Evolutionary conservation across 37 sponge, comb jelly and placozoan species (phyloP).

Genomic region (Amphimedon queenslandica): DNA sequence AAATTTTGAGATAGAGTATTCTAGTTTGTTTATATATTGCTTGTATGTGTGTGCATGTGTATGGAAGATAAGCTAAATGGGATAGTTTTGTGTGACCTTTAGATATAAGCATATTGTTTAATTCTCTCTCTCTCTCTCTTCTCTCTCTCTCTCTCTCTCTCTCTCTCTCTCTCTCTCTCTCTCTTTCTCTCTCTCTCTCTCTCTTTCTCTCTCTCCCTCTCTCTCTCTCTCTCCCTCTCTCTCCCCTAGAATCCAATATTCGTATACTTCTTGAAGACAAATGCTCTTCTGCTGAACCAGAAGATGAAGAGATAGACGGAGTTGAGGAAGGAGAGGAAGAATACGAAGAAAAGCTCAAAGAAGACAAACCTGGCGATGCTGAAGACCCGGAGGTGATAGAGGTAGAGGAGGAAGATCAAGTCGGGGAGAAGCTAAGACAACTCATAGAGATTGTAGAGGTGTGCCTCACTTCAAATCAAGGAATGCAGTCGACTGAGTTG

Average conservation of each 20-base stretch:
- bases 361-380: not conserved
- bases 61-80: no score
- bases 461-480: slow-evolving; percentile 15
- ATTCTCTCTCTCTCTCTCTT: slow-evolving; percentile 27
- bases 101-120: no score
- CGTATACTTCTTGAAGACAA: slow-evolving; percentile 12
- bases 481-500: slow-evolving; percentile 43
- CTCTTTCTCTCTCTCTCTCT: slow-evolving; percentile 19
- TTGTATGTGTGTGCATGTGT: no score
- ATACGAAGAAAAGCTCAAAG: not conserved
- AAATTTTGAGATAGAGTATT: no score
- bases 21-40: no score
- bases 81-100: no score
- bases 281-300: slow-evolving; percentile 12
- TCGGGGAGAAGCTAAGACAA: not conserved
- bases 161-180: slow-evolving; percentile 17
- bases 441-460: slow-evolving; percentile 18
- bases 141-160: slow-evolving; percentile 3
- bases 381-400: not conserved
- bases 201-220: not conserved
- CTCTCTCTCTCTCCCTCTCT: slow-evolving; percentile 48
- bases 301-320: not conserved
- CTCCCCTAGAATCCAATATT: not conserved
- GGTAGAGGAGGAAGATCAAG: not conserved
- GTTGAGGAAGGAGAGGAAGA: slow-evolving; percentile 6